Evolutionary conservation across 1,140 invertebrate genomes (phyloP).

Genomic region (Grapholita molesta): DNA sequence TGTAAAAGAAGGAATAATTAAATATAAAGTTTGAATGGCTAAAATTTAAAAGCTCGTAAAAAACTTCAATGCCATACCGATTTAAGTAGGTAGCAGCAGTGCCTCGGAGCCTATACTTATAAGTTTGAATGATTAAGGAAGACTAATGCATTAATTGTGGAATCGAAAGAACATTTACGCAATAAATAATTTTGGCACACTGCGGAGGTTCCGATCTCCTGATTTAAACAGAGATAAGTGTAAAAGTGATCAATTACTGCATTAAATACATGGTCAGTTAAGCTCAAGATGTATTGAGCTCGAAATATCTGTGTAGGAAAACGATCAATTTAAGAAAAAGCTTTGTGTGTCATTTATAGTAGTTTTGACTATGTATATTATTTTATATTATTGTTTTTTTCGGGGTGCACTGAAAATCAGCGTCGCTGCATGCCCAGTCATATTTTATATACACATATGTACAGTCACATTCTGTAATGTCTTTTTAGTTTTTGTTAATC

Average conservation of each 20-base stretch:
- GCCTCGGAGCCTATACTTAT: background rate
- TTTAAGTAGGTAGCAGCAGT: background rate
- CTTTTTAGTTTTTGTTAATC: too few species aligned
- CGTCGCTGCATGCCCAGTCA: too few species aligned
- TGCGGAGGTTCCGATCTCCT: background rate
- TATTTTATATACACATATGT: too few species aligned
- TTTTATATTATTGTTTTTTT: too few species aligned
- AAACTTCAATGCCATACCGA: background rate
- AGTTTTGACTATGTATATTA: too few species aligned
- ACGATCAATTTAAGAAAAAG: too few species aligned
- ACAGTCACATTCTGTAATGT: too few species aligned
- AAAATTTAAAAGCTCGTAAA: background rate
- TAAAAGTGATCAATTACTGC: conserved; percentile 1
- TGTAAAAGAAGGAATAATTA: background rate
- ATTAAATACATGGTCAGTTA: background rate
- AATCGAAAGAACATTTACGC: background rate
- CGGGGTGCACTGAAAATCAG: too few species aligned
- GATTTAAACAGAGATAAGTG: conserved; percentile 2
- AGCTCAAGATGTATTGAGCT: background rate
- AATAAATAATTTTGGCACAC: background rate
- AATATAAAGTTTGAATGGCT: background rate
- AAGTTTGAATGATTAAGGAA: background rate
- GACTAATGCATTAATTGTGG: background rate
- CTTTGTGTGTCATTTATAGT: too few species aligned
- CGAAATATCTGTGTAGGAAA: too few species aligned